A percentile compares a stretch with the other conserved stretches of the same genome.
Conservation (phyloP, 2,888 invertebrate species). For the Mongoloraphidia duomilia region DNA sequence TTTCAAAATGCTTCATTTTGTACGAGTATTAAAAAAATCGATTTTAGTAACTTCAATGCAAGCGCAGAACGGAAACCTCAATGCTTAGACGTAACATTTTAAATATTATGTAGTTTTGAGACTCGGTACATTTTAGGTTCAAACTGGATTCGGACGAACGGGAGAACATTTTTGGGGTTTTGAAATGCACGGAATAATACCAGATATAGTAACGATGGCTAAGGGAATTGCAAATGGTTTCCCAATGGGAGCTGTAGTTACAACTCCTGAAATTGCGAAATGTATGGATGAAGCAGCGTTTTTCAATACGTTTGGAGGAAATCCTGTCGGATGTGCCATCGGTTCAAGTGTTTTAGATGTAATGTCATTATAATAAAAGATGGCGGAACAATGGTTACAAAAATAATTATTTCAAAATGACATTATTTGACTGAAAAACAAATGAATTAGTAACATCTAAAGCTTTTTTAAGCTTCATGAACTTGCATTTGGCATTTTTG, state of each 20-base stretch:
- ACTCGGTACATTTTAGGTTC: slow-evolving; percentile 40
- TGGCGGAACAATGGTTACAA: background rate
- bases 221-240: slow-evolving; percentile 94
- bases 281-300: slow-evolving; percentile 60
- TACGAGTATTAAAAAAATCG: too few species aligned
- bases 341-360: slow-evolving; percentile 90
- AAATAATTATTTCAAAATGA: too few species aligned
- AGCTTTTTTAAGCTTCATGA: too few species aligned
- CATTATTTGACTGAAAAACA: too few species aligned
- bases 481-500: too few species aligned
- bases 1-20: too few species aligned
- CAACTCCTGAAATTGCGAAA: slow-evolving; percentile 76
- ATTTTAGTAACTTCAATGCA: too few species aligned
- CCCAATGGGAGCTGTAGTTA: slow-evolving; percentile 89
- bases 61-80: too few species aligned
- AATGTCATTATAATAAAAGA: slow-evolving; percentile 10
- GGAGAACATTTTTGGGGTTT: slow-evolving; percentile 97
- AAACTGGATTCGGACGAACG: slow-evolving; percentile 91
- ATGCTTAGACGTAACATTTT: too few species aligned
- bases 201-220: slow-evolving; percentile 93
- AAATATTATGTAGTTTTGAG: background rate
- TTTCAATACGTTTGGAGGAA: slow-evolving; percentile 95
- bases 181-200: slow-evolving; percentile 66
- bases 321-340: slow-evolving; percentile 76
- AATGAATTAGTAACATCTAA: too few species aligned